phyloP scores from a whole-genome alignment of 1,140 invertebrate genomes.

The Atta cephalotes region DNA sequence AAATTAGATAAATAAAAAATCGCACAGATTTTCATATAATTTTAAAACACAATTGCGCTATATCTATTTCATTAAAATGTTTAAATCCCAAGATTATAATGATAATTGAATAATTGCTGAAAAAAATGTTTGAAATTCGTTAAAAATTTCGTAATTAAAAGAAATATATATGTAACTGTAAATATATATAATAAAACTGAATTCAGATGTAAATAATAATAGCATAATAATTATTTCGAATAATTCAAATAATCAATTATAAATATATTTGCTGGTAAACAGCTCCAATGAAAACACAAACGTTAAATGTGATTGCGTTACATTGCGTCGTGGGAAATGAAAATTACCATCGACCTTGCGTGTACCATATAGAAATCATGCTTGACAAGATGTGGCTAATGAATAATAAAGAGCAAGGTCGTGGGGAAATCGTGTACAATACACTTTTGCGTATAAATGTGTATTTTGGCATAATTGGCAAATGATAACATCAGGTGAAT shows the following conservation, averaged over 20 bases:
- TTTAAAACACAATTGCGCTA: not conserved
- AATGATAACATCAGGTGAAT: not conserved
- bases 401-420: conserved; percentile 29
- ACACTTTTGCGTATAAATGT: not conserved
- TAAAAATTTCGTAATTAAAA: not conserved
- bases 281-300: not conserved
- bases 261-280: not conserved
- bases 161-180: not conserved
- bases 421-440: not conserved
- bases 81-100: not conserved
- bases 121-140: not conserved
- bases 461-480: not conserved
- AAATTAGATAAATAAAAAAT: conserved; percentile 5
- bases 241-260: not conserved
- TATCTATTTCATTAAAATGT: not conserved
- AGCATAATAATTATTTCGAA: not conserved
- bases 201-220: not conserved
- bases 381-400: conserved; percentile 22
- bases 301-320: not conserved
- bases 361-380: conserved; percentile 37
- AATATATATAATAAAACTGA: not conserved
- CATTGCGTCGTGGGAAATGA: conserved; percentile 1
- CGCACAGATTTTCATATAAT: not conserved
- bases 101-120: not conserved
- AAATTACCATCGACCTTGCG: conserved; percentile 25